Evolutionary conservation across 2,797 vertebrate species (phyloP).

Genomic region (Sorex maritimensis): DNA sequence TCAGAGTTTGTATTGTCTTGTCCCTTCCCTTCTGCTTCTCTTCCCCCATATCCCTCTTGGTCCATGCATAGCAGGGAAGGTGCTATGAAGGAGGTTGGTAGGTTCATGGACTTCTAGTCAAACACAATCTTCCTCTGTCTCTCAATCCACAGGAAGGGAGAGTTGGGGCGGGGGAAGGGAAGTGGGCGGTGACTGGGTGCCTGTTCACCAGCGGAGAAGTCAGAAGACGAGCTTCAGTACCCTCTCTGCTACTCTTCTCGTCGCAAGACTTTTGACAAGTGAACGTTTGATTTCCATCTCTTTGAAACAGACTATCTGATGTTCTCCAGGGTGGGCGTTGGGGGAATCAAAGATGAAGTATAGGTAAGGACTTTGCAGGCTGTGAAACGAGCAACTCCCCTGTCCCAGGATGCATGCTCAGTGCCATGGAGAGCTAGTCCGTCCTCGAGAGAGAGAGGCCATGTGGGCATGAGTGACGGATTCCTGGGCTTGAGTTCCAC

Average conservation of each 20-base stretch:
- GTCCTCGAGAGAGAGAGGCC: too few relatives aligned
- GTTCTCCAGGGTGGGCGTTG: background rate
- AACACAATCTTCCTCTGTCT: background rate
- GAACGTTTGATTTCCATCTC: constrained; percentile 65
- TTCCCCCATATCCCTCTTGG: background rate
- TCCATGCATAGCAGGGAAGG: background rate
- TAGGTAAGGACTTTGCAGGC: background rate
- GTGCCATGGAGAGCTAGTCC: background rate
- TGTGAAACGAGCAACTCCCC: background rate
- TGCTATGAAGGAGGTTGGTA: background rate
- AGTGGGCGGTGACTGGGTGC: background rate
- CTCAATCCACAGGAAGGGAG: background rate
- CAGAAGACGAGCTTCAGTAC: background rate
- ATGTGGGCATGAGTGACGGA: background rate
- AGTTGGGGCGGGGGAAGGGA: background rate
- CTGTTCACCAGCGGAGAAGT: background rate
- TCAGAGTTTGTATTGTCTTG: background rate
- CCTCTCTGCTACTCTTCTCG: background rate
- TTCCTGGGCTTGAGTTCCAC: background rate
- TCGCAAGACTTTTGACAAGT: constrained; percentile 28
- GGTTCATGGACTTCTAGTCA: background rate
- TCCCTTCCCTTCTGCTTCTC: background rate
- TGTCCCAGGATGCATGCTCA: background rate
- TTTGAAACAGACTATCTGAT: constrained; percentile 49
- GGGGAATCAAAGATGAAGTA: constrained; percentile 42